These are phyloP conservation scores for Laspeyria flexula DNA, from an alignment of 2,888 invertebrate species.

Conservation along the genomic window DNA sequence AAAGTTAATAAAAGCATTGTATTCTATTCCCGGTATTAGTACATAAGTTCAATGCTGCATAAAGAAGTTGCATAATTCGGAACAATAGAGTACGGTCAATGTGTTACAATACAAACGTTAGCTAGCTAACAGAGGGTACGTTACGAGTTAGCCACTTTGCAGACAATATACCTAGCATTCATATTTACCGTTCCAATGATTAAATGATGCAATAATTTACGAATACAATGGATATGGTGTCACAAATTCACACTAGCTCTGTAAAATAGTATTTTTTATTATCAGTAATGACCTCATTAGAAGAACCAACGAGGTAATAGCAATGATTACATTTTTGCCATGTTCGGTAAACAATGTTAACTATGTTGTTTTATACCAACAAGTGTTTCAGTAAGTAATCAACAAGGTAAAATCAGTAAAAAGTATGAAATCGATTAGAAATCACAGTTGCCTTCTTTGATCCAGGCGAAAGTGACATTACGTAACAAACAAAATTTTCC, in stretches of 20 bases:
- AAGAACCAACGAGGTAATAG: constrained; percentile 1
- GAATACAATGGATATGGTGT: constrained; percentile 21
- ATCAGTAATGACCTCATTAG: constrained; percentile 14
- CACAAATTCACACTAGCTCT: constrained; percentile 28
- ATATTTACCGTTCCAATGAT: constrained; percentile 37
- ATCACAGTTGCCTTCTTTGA: constrained; percentile 33
- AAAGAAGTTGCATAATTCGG: constrained; percentile 31
- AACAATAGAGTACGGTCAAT: constrained; percentile 28
- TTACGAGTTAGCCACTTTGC: constrained; percentile 15
- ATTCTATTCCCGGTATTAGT: constrained; percentile 7
- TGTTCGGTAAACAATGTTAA: constrained; percentile 1
- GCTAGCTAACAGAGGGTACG: constrained; percentile 18
- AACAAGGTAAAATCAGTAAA: constrained; percentile 35
- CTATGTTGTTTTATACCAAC: neutral
- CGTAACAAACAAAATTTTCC: constrained; percentile 30
- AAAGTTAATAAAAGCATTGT: constrained; percentile 14
- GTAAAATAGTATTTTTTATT: constrained; percentile 20
- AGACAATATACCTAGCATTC: constrained; percentile 24
- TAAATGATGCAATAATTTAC: constrained; percentile 28
- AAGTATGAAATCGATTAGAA: constrained; percentile 56
- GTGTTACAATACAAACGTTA: constrained; percentile 25
- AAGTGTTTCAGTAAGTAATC: constrained; percentile 12
- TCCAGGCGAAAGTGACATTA: constrained; percentile 48
- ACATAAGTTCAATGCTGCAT: constrained; percentile 34
- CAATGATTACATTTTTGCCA: constrained; percentile 5